Evolutionary conservation across 2,888 invertebrate genomes (phyloP), one percentile per base, ranked within the genome.

Genomic region (Ischnus inquisitorius): DNA sequence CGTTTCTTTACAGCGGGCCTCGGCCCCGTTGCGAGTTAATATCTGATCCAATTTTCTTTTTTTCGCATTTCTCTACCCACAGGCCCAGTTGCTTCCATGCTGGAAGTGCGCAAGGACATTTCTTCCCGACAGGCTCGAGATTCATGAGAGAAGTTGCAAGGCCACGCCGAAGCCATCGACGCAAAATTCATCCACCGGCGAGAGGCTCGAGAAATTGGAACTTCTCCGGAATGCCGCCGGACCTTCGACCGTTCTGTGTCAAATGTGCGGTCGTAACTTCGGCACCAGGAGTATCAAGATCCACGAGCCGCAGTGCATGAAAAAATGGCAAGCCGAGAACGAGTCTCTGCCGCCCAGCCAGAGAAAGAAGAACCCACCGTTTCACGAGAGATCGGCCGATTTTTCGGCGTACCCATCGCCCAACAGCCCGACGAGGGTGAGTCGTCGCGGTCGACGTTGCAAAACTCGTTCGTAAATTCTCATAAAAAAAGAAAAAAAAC

Each of bases 71-170:
- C 6, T 48, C 39, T 51, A 1, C 8, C 57, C 93, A 57, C 88
- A 94, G 94, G 92, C 94, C 14, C 94, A 93, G 71, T 90, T 97
- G 87, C 93, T 96, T 25, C 95, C 95, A 1, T 97, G 97, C 89
- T 93, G 94, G 60, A 95, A 95, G 88, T 97, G 97, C 91, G 95
- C 95, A 10, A 94, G 97, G 65, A 96, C 96, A 34, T 97, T 97
- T 93, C 94, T 95, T 85, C 96, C 96, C 0, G 96, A 96, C 87
- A 94, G 96, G 48, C 92, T 97, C 16, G 90, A 94, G 14, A 95
- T 96, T 1, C 97, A 97, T 90, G 92, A 94, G 87, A 93, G 93
- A 87, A 94, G 94, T 86, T 95, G 94, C 90, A 94, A 93, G 89
- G 90, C 87, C 16, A 65, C 72, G 41, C 82, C 71, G 12, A 89